Evolutionary conservation across 2,888 invertebrate genomes (phyloP).

Genomic region (Neoscelio sp.): DNA sequence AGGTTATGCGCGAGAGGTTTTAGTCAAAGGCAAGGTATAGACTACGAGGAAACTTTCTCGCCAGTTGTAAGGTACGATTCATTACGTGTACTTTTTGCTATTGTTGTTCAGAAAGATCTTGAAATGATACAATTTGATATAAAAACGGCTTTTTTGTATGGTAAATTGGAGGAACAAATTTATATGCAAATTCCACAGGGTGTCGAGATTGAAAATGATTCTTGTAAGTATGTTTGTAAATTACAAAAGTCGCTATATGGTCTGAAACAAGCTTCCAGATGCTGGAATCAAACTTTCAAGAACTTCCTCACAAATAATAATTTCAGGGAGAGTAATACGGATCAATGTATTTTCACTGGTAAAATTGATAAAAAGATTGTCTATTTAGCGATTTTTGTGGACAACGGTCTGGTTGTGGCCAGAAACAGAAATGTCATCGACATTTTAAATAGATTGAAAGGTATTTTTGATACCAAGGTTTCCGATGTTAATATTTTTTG

Average conservation of each 20-base stretch:
- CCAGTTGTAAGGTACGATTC: conserved; percentile 42
- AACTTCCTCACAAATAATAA: conserved; percentile 62
- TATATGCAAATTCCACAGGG: conserved; percentile 35
- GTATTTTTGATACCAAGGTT: too few relatives aligned
- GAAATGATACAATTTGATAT: conserved; percentile 59
- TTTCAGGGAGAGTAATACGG: conserved; percentile 64
- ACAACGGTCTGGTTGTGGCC: conserved; percentile 52
- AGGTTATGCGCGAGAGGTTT: conserved; percentile 45
- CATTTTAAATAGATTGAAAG: too few relatives aligned
- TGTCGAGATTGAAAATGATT: conserved; percentile 30
- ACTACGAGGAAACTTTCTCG: conserved; percentile 45
- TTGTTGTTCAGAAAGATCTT: conserved; percentile 49
- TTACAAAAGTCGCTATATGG: conserved; percentile 73
- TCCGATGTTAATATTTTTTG: too few relatives aligned
- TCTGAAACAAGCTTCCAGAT: conserved; percentile 72
- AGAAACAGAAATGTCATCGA: too few relatives aligned
- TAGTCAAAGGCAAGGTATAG: conserved; percentile 20
- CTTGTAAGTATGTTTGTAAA: conserved; percentile 65
- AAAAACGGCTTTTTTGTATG: conserved; percentile 61
- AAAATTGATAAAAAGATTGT: conserved; percentile 12
- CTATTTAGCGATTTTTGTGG: conserved; percentile 57
- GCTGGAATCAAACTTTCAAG: conserved; percentile 70
- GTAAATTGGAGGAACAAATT: conserved; percentile 38
- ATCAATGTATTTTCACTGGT: conserved; percentile 68
- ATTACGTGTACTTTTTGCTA: conserved; percentile 37